Evolutionary conservation across 1,140 invertebrate genomes (phyloP).

Genomic region (Tetramorium simillimum): DNA sequence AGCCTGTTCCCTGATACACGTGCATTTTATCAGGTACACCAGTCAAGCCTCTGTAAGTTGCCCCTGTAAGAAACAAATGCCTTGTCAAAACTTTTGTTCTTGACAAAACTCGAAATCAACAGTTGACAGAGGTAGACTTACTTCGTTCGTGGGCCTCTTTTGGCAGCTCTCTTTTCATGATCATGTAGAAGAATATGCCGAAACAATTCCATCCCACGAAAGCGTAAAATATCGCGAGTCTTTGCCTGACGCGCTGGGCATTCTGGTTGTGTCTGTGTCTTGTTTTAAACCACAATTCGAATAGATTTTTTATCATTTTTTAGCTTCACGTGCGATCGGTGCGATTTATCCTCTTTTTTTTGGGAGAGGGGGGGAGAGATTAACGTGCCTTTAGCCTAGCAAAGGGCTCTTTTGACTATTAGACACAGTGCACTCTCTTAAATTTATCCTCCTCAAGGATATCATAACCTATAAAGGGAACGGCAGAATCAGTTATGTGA

Average conservation of each 20-base stretch:
- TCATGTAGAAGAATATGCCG: background rate
- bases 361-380: too few species aligned
- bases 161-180: background rate
- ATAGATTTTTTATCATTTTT: background rate
- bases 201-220: conserved; percentile 60
- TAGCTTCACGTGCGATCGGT: background rate
- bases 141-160: background rate
- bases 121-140: background rate
- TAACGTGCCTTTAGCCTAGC: too few species aligned
- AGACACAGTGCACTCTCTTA: too few species aligned
- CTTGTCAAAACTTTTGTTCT: background rate
- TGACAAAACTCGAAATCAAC: background rate
- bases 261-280: background rate
- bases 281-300: background rate
- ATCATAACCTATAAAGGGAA: too few species aligned
- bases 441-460: too few species aligned
- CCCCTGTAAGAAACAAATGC: background rate
- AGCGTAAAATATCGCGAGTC: conserved; percentile 51
- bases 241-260: background rate
- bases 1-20: background rate
- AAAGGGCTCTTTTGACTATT: too few species aligned
- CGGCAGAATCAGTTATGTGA: too few species aligned
- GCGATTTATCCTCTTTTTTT: too few species aligned
- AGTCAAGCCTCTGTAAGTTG: background rate
- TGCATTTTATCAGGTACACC: background rate